Evolutionary conservation across 2,888 invertebrate genomes (phyloP).

Genomic region (Ctena decussata): DNA sequence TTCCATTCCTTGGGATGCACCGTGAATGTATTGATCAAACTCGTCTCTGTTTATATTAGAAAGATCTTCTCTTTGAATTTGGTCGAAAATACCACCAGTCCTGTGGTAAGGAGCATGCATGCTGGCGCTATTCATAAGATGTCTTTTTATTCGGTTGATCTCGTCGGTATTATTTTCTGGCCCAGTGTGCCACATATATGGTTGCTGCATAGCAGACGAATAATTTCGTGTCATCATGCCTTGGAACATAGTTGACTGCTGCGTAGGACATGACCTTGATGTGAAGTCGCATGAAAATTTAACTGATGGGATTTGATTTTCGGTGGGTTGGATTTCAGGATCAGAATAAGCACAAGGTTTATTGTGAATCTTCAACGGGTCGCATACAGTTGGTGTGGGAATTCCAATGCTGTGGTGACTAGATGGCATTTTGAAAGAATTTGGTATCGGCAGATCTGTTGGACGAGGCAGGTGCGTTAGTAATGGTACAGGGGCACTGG

Average conservation of each 20-base stretch:
- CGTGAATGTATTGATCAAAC: slow-evolving; percentile 33
- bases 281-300: neutral
- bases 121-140: neutral
- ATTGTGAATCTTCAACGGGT: neutral
- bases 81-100: neutral
- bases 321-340: neutral
- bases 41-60: slow-evolving; percentile 27
- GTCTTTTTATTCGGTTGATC: neutral
- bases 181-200: neutral
- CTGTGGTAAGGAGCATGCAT: neutral
- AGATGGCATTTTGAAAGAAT: neutral
- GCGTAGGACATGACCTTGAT: neutral
- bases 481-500: slow-evolving; percentile 9
- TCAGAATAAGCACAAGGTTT: neutral
- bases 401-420: neutral
- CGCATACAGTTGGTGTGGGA: neutral
- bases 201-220: neutral
- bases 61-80: slow-evolving; percentile 15
- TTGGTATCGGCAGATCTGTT: neutral
- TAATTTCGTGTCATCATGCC: neutral
- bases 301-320: neutral
- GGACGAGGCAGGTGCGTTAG: neutral
- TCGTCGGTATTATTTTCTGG: neutral
- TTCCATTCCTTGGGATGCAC: neutral
- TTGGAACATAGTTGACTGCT: neutral